Evolutionary conservation across 2,888 invertebrate species (phyloP).

Genomic region (Cantharis nigra): DNA sequence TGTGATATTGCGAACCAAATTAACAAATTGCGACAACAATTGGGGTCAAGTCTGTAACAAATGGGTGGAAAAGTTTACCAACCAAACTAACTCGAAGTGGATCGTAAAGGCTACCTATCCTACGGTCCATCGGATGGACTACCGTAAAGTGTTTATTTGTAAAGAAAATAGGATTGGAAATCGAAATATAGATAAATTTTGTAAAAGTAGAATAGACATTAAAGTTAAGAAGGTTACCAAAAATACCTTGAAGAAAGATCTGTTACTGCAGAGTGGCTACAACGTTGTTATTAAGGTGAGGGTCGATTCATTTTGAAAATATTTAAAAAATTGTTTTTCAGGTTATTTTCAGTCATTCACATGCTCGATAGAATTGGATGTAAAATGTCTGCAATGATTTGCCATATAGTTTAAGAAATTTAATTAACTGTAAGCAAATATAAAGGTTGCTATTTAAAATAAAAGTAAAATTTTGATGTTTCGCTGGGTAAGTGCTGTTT

Average conservation of each 20-base stretch:
- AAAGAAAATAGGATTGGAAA: slow-evolving; percentile 20
- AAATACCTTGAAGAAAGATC: slow-evolving; percentile 18
- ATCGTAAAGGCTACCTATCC: slow-evolving; percentile 26
- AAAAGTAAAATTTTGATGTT: no score
- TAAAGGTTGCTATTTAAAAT: no score
- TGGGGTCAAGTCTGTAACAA: slow-evolving; percentile 27
- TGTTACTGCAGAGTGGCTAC: slow-evolving; percentile 18
- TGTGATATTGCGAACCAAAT: slow-evolving; percentile 20
- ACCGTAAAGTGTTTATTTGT: slow-evolving; percentile 27
- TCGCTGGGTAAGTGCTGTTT: no score
- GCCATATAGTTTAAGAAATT: neutral
- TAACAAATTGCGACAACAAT: slow-evolving; percentile 6
- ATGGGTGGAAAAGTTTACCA: slow-evolving; percentile 27
- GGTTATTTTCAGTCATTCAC: slow-evolving; percentile 29
- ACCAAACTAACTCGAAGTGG: slow-evolving; percentile 28
- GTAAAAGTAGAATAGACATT: slow-evolving; percentile 25
- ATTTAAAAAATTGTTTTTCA: slow-evolving; percentile 5
- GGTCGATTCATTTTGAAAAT: no score
- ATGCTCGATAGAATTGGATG: slow-evolving; percentile 8
- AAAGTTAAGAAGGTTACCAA: slow-evolving; percentile 23
- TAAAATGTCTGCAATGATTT: neutral
- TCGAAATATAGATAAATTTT: slow-evolving; percentile 18
- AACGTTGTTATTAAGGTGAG: slow-evolving; percentile 26
- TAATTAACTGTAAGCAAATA: neutral
- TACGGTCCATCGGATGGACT: slow-evolving; percentile 23